These are phyloP conservation scores for Gallinago jamesoni DNA, from an alignment of 2,113 vertebrate species.

Conservation along the genomic window DNA sequence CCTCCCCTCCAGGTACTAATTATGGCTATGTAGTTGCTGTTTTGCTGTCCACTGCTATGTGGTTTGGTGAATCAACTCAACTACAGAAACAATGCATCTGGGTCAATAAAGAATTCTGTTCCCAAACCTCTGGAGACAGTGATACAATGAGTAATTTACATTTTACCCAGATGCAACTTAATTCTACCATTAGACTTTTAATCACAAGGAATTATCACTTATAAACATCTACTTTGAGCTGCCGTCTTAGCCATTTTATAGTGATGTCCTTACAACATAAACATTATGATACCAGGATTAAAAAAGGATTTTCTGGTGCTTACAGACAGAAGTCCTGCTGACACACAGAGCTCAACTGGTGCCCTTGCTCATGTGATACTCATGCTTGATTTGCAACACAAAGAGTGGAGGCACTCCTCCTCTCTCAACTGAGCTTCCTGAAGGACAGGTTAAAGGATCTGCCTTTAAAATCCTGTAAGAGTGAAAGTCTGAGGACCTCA, in stretches of 20 bases:
- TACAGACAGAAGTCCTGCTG: background rate
- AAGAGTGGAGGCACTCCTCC: background rate
- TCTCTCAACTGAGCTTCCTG: background rate
- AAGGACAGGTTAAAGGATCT: background rate
- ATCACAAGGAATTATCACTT: background rate
- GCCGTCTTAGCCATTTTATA: background rate
- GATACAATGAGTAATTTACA: background rate
- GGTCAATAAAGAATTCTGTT: background rate
- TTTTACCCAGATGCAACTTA: background rate
- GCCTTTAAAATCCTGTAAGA: background rate
- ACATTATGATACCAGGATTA: background rate
- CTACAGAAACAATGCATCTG: background rate
- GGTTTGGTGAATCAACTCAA: background rate
- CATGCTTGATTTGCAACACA: rapidly evolving
- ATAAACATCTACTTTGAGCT: background rate
- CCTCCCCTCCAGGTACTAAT: background rate
- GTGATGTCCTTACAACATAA: background rate
- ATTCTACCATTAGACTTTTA: background rate
- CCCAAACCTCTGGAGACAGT: background rate
- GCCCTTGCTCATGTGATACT: background rate
- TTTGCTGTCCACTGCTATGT: background rate
- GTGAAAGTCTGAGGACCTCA: background rate
- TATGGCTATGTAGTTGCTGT: background rate
- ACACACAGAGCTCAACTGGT: background rate
- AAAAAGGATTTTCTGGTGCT: background rate